Base-by-base conservation (phyloP, 2,113 vertebrate genomes). In the Phalacrocorax carbo region DNA sequence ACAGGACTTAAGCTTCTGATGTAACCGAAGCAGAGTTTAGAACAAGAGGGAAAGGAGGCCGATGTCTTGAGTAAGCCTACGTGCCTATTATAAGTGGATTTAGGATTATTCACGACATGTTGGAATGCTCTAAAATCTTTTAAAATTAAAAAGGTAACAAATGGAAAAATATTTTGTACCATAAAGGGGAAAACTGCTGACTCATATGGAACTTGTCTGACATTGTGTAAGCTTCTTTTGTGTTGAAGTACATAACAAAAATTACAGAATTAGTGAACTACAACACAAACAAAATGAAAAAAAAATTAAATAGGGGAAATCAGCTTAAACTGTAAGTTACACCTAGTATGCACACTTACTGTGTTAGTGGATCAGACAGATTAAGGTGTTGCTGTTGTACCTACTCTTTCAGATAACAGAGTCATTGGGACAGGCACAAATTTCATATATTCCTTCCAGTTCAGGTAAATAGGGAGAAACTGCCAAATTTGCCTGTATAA, bases 61-160 rank as follows among this genome's bases (percentile, higher is more conserved):
- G 36, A 7, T 6, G 10, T 11, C 44, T 86, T 0, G 0, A 42
- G 36, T 7, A 55, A 32, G 30, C 18, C 19, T 61, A 3, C 5
- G 11, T 22, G 4, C 22, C 27, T 13, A 8, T 30, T 52, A n/a
- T 34, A 25, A 65, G 29, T 1, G 1, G 34, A 22, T 0, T 46
- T 65, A 6, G 22, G 27, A 52, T 13, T 11, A 68, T 38, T 81
- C 51, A 60, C 62, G 10, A 13, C 32, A 15, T 7, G 0, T n/a
- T 4, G 1, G 17, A 82, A 86, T 6, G 32, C 9, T 49, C 27
- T 10, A 51, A 73, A 42, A 12, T 46, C 13, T 58, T 90, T 40
- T 26, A 10, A 87, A 82, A 71, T 17, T 38, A 44, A 61, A 55
- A 40, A 49, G 22, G 2, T 7, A 52, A 49, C 1, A 0, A 38